A percentile compares a stretch with the other conserved stretches of the same genome.
phyloP scores from a whole-genome alignment of 1,140 invertebrate species.

The Leptestheria dahalacensis region DNA sequence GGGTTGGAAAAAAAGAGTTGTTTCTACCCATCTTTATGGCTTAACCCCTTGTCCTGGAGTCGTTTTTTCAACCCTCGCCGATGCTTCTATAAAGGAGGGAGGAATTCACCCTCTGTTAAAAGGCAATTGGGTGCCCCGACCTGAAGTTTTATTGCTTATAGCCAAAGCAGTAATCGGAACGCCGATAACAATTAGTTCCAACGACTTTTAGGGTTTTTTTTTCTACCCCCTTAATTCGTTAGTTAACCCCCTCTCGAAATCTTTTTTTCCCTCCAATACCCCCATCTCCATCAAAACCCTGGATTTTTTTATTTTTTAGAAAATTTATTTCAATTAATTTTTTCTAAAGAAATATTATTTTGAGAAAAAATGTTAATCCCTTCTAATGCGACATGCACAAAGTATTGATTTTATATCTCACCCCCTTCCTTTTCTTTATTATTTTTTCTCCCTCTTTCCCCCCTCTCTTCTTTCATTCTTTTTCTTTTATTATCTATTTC shows the following conservation, averaged over 20 bases:
- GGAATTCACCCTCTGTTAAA: not conserved
- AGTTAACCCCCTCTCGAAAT: not conserved
- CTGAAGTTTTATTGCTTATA: constrained; percentile 10
- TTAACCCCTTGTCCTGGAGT: constrained; percentile 7
- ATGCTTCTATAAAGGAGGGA: not conserved
- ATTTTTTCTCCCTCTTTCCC: not conserved
- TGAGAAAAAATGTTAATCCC: too few relatives aligned
- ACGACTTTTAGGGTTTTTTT: not conserved
- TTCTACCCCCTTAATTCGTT: not conserved
- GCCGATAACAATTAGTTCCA: constrained; percentile 9
- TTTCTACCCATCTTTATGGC: not conserved
- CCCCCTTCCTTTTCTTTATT: constrained; percentile 2
- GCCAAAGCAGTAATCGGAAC: constrained; percentile 11
- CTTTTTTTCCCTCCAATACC: not conserved
- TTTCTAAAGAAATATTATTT: not conserved
- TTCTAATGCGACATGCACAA: not conserved
- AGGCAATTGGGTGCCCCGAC: not conserved
- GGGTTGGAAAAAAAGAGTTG: constrained; percentile 8
- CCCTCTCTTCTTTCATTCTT: not conserved
- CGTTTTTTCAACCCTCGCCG: not conserved
- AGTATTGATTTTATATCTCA: constrained; percentile 1
- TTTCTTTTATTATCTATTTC: too few relatives aligned
- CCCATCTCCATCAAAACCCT: not conserved
- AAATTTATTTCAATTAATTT: not conserved
- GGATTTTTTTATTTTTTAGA: constrained; percentile 4